A percentile compares a stretch with the other conserved stretches of the same genome.
Evolutionary conservation across 2,797 vertebrate genomes (phyloP).

Genomic region (Allochrocebus solatus): DNA sequence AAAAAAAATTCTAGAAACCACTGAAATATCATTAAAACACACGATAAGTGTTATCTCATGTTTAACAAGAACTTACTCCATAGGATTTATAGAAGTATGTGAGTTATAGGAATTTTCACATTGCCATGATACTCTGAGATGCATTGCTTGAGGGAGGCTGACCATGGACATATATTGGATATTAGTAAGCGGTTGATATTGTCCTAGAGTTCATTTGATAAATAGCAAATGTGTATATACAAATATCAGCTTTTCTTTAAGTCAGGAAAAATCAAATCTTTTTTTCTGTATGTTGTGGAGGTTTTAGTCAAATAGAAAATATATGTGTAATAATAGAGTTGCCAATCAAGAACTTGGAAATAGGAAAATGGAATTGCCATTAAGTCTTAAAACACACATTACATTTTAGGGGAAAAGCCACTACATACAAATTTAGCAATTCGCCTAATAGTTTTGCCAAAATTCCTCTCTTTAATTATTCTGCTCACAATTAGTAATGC

Average conservation of each 20-base stretch:
- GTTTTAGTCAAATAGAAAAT: not conserved
- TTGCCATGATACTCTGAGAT: not conserved
- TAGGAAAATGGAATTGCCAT: not conserved
- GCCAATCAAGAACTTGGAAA: not conserved
- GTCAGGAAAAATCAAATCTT: not conserved
- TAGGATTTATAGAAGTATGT: not conserved
- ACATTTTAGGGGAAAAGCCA: not conserved
- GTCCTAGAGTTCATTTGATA: not conserved
- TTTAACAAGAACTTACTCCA: not conserved
- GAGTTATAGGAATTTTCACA: not conserved
- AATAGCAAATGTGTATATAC: not conserved
- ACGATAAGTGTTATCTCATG: not conserved
- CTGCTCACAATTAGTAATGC: not conserved
- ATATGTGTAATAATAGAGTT: not conserved
- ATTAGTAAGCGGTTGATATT: not conserved
- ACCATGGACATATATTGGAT: not conserved
- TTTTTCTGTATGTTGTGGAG: not conserved
- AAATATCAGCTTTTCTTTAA: not conserved
- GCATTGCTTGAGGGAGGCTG: not conserved
- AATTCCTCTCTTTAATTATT: not conserved
- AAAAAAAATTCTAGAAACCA: not conserved
- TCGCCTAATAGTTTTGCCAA: not conserved
- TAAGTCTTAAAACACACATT: not conserved
- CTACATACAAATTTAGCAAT: not conserved
- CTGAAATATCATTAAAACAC: not conserved